Evolutionary conservation across 1,140 invertebrate genomes (phyloP).

Genomic region (Bacillus rossius): DNA sequence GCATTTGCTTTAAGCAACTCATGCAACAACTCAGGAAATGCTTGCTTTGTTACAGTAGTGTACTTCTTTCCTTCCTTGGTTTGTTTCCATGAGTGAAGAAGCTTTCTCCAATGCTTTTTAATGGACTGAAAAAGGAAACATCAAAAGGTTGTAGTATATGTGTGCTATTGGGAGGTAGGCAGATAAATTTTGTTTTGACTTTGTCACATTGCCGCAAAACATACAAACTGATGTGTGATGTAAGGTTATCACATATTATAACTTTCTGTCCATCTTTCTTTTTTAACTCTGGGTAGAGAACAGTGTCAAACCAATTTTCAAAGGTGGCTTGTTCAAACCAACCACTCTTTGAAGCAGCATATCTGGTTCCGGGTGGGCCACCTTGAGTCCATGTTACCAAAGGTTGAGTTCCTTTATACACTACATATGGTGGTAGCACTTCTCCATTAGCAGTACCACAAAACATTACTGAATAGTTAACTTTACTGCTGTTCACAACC

Average conservation of each 20-base stretch:
- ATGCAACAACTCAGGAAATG: too few relatives aligned
- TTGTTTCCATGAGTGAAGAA: too few relatives aligned
- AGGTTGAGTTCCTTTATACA: conserved; percentile 34
- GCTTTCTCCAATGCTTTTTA: too few relatives aligned
- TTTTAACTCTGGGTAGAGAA: conserved; percentile 27
- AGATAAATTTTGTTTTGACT: conserved; percentile 38
- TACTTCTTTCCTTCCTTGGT: too few relatives aligned
- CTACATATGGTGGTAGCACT: conserved; percentile 33
- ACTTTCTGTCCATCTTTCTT: conserved; percentile 29
- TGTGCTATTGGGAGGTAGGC: conserved; percentile 19
- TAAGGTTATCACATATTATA: conserved; percentile 39
- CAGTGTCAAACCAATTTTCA: conserved; percentile 27
- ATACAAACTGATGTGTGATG: conserved; percentile 35
- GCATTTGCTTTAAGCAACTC: too few relatives aligned
- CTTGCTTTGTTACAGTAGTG: too few relatives aligned
- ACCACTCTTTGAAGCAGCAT: conserved; percentile 30
- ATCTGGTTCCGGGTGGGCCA: conserved; percentile 27
- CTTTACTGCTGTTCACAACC: conserved; percentile 35
- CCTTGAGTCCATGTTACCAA: conserved; percentile 31
- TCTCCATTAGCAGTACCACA: conserved; percentile 26
- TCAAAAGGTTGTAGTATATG: too few relatives aligned
- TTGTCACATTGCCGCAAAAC: conserved; percentile 31
- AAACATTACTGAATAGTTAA: conserved; percentile 31
- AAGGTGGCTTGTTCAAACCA: conserved; percentile 35
- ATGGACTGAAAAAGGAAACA: too few relatives aligned